phyloP scores from a whole-genome alignment of 1,140 invertebrate species.

The Aphaenogaster ashmeadi region DNA sequence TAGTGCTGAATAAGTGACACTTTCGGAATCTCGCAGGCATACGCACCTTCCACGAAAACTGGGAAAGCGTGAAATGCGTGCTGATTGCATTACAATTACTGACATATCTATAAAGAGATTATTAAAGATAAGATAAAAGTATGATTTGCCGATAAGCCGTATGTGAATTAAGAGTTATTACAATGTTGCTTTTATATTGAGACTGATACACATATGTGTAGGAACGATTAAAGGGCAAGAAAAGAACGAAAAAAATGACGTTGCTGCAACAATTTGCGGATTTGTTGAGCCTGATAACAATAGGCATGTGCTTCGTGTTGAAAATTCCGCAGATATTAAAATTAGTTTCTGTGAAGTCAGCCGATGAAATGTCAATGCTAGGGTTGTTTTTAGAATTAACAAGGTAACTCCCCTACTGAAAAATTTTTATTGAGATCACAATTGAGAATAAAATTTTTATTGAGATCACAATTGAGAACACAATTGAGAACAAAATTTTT shows the following conservation, averaged over 20 bases:
- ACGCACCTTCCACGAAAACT: not conserved
- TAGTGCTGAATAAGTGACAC: too few relatives aligned
- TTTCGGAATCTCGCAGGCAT: not conserved
- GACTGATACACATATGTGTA: not conserved
- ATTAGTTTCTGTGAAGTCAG: slow-evolving; percentile 88
- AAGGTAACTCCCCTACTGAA: slow-evolving; percentile 86
- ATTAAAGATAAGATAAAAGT: slow-evolving; percentile 21
- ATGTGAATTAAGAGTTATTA: not conserved
- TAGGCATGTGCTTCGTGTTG: slow-evolving; percentile 90
- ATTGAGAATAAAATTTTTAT: too few relatives aligned
- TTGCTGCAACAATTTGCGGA: slow-evolving; percentile 87
- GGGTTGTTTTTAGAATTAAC: slow-evolving; percentile 90
- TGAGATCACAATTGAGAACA: too few relatives aligned
- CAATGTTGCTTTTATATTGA: not conserved
- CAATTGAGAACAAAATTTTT: too few relatives aligned
- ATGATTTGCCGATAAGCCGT: not conserved
- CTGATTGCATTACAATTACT: not conserved
- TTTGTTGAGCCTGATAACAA: slow-evolving; percentile 89
- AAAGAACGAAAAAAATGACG: slow-evolving; percentile 5
- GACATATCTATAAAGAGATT: not conserved
- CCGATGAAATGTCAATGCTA: slow-evolving; percentile 89
- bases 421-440: too few relatives aligned
- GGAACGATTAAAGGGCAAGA: not conserved
- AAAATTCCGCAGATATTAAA: slow-evolving; percentile 92
- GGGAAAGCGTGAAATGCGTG: not conserved